phyloP scores from a whole-genome alignment of 2,113 vertebrate species.

The Nicator chloris region DNA sequence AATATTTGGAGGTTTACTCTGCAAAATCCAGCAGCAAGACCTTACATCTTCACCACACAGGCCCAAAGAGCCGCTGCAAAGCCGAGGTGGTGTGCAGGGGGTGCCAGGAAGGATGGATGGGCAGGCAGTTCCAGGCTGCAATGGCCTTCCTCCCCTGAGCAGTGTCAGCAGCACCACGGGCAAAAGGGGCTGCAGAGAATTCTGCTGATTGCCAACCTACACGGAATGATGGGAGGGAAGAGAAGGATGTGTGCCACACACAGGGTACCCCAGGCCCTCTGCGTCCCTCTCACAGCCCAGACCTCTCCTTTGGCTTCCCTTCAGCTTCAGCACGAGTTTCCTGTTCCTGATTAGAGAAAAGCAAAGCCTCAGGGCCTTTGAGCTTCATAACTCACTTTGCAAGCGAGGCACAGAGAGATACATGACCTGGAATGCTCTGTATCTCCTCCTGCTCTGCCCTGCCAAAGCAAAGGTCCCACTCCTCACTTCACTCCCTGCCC shows the following conservation, averaged over 20 bases:
- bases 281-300: not conserved
- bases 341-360: not conserved
- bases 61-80: not conserved
- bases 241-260: not conserved
- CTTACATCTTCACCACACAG: no score
- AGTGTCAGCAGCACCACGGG: rapidly evolving
- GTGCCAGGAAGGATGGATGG: not conserved
- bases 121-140: not conserved
- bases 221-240: rapidly evolving
- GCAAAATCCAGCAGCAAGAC: not conserved
- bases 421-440: rapidly evolving
- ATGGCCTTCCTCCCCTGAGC: not conserved
- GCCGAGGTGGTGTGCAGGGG: not conserved
- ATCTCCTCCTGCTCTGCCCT: not conserved
- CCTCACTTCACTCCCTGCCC: not conserved
- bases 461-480: not conserved
- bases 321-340: not conserved
- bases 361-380: not conserved
- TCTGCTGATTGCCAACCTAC: not conserved
- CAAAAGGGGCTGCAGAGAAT: not conserved
- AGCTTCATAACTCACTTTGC: not conserved
- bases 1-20: not conserved
- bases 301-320: not conserved
- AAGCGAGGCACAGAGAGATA: rapidly evolving
- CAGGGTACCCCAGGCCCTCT: not conserved